Conservation (phyloP, 2,797 vertebrate species). For the Xiphophorus birchmanni region DNA sequence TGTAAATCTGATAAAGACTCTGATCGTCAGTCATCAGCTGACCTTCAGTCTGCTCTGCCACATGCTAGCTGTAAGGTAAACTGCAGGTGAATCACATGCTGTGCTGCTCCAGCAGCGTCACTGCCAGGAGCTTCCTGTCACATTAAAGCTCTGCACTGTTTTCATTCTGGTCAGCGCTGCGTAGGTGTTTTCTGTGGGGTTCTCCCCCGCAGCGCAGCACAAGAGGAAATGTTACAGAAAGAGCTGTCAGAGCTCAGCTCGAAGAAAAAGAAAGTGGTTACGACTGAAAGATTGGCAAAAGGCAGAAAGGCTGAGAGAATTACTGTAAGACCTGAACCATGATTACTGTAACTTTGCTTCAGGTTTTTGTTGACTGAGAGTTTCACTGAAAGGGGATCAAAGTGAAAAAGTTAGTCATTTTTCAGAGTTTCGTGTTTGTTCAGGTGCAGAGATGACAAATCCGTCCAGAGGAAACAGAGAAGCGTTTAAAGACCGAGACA, state of each 20-base stretch:
- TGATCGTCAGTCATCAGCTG: background rate
- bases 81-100: background rate
- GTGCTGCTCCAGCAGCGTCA: background rate
- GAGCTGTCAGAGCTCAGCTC: background rate
- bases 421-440: background rate
- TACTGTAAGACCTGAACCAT: slow-evolving; percentile 56
- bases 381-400: slow-evolving; percentile 11
- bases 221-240: slow-evolving; percentile 39
- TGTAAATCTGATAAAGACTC: background rate
- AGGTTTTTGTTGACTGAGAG: slow-evolving; percentile 40
- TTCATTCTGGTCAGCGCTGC: slow-evolving; percentile 61
- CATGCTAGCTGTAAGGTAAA: background rate
- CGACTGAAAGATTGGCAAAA: slow-evolving; percentile 11
- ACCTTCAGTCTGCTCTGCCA: background rate
- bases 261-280: slow-evolving; percentile 38
- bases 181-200: slow-evolving; percentile 46
- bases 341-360: slow-evolving; percentile 55
- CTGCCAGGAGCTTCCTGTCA: slow-evolving; percentile 52
- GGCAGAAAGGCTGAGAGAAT: slow-evolving; percentile 16
- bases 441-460: slow-evolving; percentile 3
- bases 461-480: background rate
- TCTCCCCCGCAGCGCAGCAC: slow-evolving; percentile 43
- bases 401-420: background rate
- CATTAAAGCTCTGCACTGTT: slow-evolving; percentile 39
- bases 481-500: background rate